phyloP scores from a whole-genome alignment of 2,888 invertebrate species.

The Synanthedon myopaeformis region DNA sequence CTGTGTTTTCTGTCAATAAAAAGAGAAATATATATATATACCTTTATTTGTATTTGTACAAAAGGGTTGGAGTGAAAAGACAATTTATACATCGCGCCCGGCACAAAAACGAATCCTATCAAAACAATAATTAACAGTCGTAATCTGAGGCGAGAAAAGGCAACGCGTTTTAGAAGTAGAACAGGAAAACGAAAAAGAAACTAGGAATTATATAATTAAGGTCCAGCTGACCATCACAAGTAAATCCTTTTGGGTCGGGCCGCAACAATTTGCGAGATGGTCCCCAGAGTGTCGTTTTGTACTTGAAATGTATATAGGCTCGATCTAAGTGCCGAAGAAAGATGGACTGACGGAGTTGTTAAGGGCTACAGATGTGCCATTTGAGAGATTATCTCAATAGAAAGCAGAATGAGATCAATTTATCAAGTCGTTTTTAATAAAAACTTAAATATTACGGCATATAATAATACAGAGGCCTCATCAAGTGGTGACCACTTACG shows the following conservation, averaged over 20 bases:
- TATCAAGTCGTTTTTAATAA: too few relatives aligned
- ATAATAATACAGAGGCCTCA: too few relatives aligned
- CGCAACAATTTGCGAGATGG: slow-evolving; percentile 18
- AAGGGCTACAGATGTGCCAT: not conserved
- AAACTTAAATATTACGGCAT: too few relatives aligned
- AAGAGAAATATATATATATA: too few relatives aligned
- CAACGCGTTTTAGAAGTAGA: slow-evolving; percentile 8
- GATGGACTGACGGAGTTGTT: not conserved
- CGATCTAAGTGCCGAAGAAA: slow-evolving; percentile 8
- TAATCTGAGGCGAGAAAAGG: slow-evolving; percentile 11
- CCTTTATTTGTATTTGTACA: too few relatives aligned
- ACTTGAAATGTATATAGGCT: slow-evolving; percentile 6
- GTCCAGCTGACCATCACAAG: slow-evolving; percentile 32
- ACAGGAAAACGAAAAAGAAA: slow-evolving; percentile 20
- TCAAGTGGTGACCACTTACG: too few relatives aligned
- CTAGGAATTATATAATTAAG: slow-evolving; percentile 36
- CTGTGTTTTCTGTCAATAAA: too few relatives aligned
- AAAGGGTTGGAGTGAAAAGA: too few relatives aligned
- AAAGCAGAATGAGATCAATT: not conserved
- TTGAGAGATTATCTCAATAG: not conserved
- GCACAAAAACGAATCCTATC: not conserved
- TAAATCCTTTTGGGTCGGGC: slow-evolving; percentile 29
- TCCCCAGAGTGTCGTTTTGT: slow-evolving; percentile 11
- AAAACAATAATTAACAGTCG: slow-evolving; percentile 10
- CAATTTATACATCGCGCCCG: not conserved